Percentiles rank a stretch among this genome's conserved stretches.
These are phyloP conservation scores for Oscheius sp. DNA, from an alignment of 2,888 invertebrate species.

Conservation along the genomic window DNA sequence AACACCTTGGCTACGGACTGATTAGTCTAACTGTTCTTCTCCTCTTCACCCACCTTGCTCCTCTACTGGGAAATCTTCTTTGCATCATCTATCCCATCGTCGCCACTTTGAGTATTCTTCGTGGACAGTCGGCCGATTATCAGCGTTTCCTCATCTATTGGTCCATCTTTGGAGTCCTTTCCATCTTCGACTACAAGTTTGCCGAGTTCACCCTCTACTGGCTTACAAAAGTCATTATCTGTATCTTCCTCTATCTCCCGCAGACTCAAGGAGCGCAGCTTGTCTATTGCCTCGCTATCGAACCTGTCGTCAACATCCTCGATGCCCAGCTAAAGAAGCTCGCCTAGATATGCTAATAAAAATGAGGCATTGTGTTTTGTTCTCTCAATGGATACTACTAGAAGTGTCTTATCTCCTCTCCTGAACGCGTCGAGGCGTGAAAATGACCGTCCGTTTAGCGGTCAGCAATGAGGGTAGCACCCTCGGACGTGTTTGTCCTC, in stretches of 20 bases:
- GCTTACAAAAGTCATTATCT: not conserved
- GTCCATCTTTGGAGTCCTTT: constrained; percentile 1
- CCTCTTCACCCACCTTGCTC: constrained; percentile 8
- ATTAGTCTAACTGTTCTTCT: not conserved
- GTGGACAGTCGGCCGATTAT: not conserved
- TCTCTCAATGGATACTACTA: no score
- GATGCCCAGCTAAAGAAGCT: no score
- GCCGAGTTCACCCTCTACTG: not conserved
- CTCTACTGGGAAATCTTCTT: constrained; percentile 4
- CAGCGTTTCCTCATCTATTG: constrained; percentile 3
- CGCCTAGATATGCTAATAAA: no score
- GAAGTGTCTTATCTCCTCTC: no score
- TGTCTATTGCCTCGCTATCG: not conserved
- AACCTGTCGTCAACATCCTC: not conserved
- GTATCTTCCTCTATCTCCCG: constrained; percentile 9
- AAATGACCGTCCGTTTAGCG: constrained; percentile 8
- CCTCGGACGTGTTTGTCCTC: constrained; percentile 24
- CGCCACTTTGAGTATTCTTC: not conserved
- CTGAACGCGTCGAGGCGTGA: constrained; percentile 8
- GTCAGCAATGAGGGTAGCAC: not conserved
- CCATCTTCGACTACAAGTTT: constrained; percentile 12
- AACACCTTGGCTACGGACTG: not conserved
- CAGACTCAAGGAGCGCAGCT: constrained; percentile 13
- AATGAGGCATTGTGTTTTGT: no score
- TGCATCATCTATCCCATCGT: constrained; percentile 12